phyloP scores from a whole-genome alignment of 2,113 vertebrate species.

The Crotophaga sulcirostris region DNA sequence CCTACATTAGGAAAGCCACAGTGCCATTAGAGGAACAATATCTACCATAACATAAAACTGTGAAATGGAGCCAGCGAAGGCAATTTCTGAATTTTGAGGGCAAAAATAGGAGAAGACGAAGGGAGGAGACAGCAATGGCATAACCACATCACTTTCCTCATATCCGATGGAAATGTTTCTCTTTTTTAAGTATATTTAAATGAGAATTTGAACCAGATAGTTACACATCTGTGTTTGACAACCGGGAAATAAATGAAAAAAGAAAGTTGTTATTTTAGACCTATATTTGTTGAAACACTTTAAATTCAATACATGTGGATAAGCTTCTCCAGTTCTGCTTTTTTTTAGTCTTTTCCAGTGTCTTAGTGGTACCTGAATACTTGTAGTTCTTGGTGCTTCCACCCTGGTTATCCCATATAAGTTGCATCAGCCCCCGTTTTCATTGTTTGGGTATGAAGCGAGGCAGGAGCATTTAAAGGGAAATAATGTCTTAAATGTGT shows the following conservation, averaged over 20 bases:
- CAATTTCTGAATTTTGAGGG: not conserved
- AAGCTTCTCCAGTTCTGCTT: not conserved
- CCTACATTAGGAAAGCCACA: not conserved
- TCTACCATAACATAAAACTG: not conserved
- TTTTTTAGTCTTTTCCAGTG: not conserved
- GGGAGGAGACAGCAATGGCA: not conserved
- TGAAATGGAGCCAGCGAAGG: not conserved
- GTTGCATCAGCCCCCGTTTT: not conserved
- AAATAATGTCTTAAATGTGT: not conserved
- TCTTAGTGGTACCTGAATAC: not conserved
- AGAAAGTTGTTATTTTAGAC: not conserved
- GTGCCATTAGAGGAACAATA: not conserved
- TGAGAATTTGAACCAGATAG: not conserved
- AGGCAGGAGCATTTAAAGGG: not conserved
- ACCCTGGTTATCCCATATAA: not conserved
- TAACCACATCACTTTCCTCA: not conserved
- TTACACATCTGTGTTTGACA: not conserved
- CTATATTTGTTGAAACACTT: not conserved
- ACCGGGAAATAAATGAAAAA: not conserved
- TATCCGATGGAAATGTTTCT: fast-evolving
- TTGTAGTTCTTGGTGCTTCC: not conserved
- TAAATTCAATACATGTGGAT: not conserved
- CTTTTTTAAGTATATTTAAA: not conserved
- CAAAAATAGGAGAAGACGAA: not conserved
- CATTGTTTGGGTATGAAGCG: not conserved